Evolutionary conservation across 2,113 vertebrate species (phyloP).

Genomic region (Ceuthmochares aereus): DNA sequence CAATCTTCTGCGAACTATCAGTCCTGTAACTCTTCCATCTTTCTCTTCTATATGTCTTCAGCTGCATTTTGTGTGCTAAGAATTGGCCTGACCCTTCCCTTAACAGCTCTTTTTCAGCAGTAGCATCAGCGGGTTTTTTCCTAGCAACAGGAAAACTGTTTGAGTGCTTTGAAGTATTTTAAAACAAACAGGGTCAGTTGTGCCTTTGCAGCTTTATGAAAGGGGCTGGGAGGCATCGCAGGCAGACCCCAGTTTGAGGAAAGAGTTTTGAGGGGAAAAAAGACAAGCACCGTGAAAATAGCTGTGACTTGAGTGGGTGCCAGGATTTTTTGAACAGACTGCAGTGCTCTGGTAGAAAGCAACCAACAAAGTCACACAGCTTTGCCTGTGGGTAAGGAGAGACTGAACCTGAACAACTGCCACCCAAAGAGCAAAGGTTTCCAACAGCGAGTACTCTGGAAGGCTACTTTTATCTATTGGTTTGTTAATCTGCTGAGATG

Average conservation of each 20-base stretch:
- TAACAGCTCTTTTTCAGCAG: not conserved
- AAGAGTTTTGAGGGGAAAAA: not conserved
- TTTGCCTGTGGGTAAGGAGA: not conserved
- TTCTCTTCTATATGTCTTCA: not conserved
- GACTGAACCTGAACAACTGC: not conserved
- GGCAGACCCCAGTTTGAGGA: not conserved
- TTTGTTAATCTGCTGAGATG: not conserved
- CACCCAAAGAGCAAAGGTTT: not conserved
- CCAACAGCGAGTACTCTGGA: not conserved
- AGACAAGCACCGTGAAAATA: not conserved
- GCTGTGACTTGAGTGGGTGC: not conserved
- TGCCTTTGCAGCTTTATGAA: not conserved
- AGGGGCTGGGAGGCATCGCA: fast-evolving
- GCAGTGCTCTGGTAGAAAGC: not conserved
- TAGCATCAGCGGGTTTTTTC: not conserved
- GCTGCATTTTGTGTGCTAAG: not conserved
- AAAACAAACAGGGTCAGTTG: not conserved
- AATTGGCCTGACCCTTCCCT: not conserved
- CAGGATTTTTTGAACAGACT: not conserved
- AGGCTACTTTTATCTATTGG: fast-evolving
- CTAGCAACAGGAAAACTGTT: not conserved
- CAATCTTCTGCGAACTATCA: no score
- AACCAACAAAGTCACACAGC: fast-evolving
- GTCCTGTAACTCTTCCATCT: not conserved
- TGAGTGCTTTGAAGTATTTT: not conserved